Evolutionary conservation across 2,113 vertebrate genomes (phyloP), one percentile per base, ranked within the genome.

Genomic region (Spermophilus dauricus): DNA sequence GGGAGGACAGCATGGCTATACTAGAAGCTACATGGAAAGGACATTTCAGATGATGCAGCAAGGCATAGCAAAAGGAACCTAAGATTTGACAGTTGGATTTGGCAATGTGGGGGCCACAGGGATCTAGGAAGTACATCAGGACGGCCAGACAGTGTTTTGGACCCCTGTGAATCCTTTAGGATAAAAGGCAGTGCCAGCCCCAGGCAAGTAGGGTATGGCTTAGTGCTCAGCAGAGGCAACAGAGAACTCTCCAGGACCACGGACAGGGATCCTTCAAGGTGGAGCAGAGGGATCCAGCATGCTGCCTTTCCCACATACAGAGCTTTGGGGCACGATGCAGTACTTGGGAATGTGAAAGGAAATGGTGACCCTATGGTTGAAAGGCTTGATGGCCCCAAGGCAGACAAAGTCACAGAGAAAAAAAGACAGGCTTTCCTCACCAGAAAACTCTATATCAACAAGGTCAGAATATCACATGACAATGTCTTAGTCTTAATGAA

Each of bases 401-500:
- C 3, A 65, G 53, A 65, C 22, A 16, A 16, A 73, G 6, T 80
- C 20, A 34, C 5, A 32, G 72, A 73, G 34, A 82, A 81, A 39
- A 34, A 90, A 88, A 81, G 24, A 13, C 37, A 34, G 42, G 39
- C 26, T 45, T 53, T 56, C 63, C 8, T 56, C 13, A 45, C 45
- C 26, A 78, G 18, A 81, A 86, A 51, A 42, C 32, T 86, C 72
- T 37, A 78, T 39, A 81, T 48, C 42, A 87, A 56, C 53, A 78
- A 16, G 22, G 91, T 88, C 32, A 86, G 73, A 88, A 69, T 28
- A 87, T 39, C 86, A 72, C 5, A 37, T 8, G 53, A 67, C 30
- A 76, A 30, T 22, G 13, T 39, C 61, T 69, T 63, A 28, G 53
- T 91, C 97, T 90, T 91, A 92, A 91, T 76, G 95, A 87, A 88